A percentile compares a stretch with the other conserved stretches of the same genome.
These are phyloP conservation scores for Campoletis sonorensis DNA, from an alignment of 1,140 invertebrate species.

Conservation along the genomic window DNA sequence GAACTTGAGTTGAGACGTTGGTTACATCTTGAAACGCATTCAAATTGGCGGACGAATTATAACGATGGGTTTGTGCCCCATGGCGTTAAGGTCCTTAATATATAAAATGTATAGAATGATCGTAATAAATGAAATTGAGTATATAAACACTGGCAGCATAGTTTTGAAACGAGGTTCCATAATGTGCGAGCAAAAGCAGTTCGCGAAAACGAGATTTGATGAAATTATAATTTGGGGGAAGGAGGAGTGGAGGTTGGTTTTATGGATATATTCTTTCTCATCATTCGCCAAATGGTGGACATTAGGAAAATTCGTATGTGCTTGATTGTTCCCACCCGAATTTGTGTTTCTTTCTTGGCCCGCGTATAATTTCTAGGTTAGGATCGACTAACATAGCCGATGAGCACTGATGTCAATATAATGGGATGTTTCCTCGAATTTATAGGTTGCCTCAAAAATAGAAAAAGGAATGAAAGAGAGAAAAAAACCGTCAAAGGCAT, in stretches of 20 bases:
- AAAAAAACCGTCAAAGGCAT: slow-evolving; percentile 28
- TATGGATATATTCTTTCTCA: background rate
- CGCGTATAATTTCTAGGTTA: slow-evolving; percentile 13
- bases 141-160: too few species aligned
- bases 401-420: slow-evolving; percentile 65
- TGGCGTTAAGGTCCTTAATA: too few species aligned
- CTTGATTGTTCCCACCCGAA: background rate
- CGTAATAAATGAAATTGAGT: too few species aligned
- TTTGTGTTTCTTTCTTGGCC: background rate
- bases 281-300: slow-evolving; percentile 41
- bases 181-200: background rate
- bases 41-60: too few species aligned
- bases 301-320: slow-evolving; percentile 37
- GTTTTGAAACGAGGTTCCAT: too few species aligned
- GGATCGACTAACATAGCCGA: background rate
- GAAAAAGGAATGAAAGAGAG: background rate
- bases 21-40: too few species aligned
- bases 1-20: too few species aligned
- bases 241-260: slow-evolving; percentile 14
- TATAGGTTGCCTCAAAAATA: background rate
- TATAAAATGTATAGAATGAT: too few species aligned
- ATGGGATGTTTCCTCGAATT: slow-evolving; percentile 63
- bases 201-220: slow-evolving; percentile 53
- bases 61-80: too few species aligned
- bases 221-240: slow-evolving; percentile 66